Evolutionary conservation across 2,113 vertebrate species (phyloP), one percentile per base, ranked within the genome.

Genomic region (Ahaetulla prasina): DNA sequence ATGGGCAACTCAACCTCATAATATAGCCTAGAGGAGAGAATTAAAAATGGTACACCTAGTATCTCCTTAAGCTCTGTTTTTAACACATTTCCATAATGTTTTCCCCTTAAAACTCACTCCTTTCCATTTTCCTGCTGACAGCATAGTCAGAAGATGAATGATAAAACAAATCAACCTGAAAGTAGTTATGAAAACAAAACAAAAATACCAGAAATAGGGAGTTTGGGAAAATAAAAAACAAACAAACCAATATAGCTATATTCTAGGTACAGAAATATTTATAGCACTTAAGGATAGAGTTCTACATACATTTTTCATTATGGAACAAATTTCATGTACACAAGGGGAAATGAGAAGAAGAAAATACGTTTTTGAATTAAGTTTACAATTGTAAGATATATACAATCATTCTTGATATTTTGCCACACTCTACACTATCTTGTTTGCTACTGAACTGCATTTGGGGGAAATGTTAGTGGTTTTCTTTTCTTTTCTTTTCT

Each of bases 11-110:
- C 2, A 93, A 93, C 60, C 50, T 94, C 90, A 39, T 2, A 63
- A 43, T 93, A 91, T 55, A 94, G 23, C 63, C 94, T 91, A 94
- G 86, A 94, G 93, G 92, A 91, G 52, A 89, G 12, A 94, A 95
- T 88, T 57, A 2, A 50, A 95, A 95, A 25, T 8, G 92, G 94
- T 96, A 94, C 22, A 35, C 7, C n/a, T 43, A 74, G 14, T 88
- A 92, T 93, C 43, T 94, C 93, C 52, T 94, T 91, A 91, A 95
- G 23, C 23, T 92, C 53, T 54, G 1, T 27, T 92, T 39, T 93
- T 30, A 92, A 16, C 85, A 91, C 35, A 92, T 63, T 10, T 91
- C 80, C 74, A 39, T 89, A 89, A 92, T 4, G 55, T 50, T 39
- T 90, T 92, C 93, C 43, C 35, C 89, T 92, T 91, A 94, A 92